These are phyloP conservation scores for Nysson spinosus DNA, from an alignment of 2,888 invertebrate genomes.

Conservation along the genomic window DNA sequence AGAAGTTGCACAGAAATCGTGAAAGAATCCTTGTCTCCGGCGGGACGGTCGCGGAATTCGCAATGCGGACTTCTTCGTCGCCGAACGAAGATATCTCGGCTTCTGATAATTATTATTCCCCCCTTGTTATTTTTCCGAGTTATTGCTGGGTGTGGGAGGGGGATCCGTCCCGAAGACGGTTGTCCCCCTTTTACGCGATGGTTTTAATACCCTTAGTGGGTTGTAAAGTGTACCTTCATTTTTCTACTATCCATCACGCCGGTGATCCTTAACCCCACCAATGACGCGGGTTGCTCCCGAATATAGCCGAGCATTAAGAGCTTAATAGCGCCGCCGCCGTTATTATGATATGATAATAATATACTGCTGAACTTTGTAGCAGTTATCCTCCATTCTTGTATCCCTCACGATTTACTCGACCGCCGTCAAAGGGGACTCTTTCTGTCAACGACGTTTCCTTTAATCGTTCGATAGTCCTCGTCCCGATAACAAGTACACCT, in stretches of 20 bases:
- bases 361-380: conserved; percentile 60
- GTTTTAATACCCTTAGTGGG: conserved; percentile 35
- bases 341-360: conserved; percentile 72
- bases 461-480: too few relatives aligned
- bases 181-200: conserved; percentile 28
- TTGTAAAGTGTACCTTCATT: conserved; percentile 48
- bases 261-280: conserved; percentile 33
- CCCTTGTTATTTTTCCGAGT: background rate
- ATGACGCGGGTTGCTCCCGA: conserved; percentile 23
- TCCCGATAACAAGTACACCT: too few relatives aligned
- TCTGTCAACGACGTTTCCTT: too few relatives aligned
- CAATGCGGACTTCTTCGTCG: too few relatives aligned
- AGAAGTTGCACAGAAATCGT: too few relatives aligned
- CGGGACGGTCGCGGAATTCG: too few relatives aligned
- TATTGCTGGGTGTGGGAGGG: too few relatives aligned
- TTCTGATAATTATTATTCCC: background rate
- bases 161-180: conserved; percentile 10
- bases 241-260: conserved; percentile 49
- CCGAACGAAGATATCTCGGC: background rate
- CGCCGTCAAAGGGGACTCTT: too few relatives aligned
- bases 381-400: conserved; percentile 25
- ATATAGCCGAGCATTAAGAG: conserved; percentile 61
- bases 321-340: conserved; percentile 68
- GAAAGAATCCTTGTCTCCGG: too few relatives aligned
- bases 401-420: conserved; percentile 11